A percentile compares a stretch with the other conserved stretches of the same genome.
These are phyloP conservation scores for Simalia tracyae DNA, from an alignment of 2,797 vertebrate species.

Conservation along the genomic window DNA sequence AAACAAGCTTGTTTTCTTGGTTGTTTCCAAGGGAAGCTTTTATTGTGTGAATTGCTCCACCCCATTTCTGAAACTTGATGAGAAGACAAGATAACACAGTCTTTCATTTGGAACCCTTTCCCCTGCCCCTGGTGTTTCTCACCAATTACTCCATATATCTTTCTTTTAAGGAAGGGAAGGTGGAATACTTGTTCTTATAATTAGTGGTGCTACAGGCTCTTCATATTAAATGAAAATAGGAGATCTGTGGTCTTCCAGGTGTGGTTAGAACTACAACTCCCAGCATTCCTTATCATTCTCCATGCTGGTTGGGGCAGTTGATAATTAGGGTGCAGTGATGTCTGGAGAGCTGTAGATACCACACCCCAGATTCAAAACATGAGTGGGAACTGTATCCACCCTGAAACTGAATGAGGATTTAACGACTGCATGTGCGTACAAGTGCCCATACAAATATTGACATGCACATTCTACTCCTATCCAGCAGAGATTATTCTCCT, in stretches of 20 bases:
- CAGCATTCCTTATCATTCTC: neutral
- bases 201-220: neutral
- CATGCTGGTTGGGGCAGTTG: neutral
- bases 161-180: neutral
- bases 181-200: neutral
- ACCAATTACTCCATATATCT: neutral
- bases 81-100: neutral
- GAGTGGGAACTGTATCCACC: neutral
- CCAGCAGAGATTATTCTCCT: neutral
- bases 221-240: neutral
- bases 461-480: neutral
- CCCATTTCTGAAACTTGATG: neutral
- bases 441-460: neutral
- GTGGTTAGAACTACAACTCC: neutral
- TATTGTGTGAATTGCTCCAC: neutral
- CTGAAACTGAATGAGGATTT: neutral
- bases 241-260: neutral
- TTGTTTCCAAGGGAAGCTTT: neutral
- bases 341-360: neutral
- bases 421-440: neutral
- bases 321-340: neutral
- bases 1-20: neutral
- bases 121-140: neutral
- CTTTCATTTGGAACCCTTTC: neutral
- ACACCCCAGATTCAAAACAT: neutral